Base-by-base conservation (phyloP, 2,113 vertebrate genomes). In the Sceloporus undulatus region DNA sequence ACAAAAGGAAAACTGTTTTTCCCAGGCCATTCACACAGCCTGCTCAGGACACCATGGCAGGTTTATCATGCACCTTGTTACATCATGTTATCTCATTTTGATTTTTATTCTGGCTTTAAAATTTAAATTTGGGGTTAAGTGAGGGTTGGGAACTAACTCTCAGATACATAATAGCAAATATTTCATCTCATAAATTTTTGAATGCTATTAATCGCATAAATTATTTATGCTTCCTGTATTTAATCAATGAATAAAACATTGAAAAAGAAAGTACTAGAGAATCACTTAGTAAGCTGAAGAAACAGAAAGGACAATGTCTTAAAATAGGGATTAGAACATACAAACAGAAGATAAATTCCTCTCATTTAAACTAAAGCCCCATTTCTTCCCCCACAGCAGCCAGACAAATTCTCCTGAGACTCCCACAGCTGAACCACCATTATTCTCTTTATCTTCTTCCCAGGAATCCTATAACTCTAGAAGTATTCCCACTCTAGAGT, bases 161-260 rank as follows among this genome's bases (percentile, higher is more conserved):
- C 59, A 62, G 21, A 13, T 89, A 56, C 52, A 86, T 90, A 85
- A 79, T 5, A 89, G 62, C 79, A 88, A 87, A 3, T n/a, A 79
- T 89, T 88, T 68, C 34, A 82, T 8, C 19, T 85, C 62, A 73
- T 90, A 19, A 82, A 88, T 89, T 84, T 94, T 94, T 87, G 59
- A 92, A 76, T 10, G 13, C 0, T 42, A 65, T 90, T 90, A 87
- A 76, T 81, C 92, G n/a, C 9, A 68, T 78, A 73, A 89, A 90
- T 66, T 2, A 77, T 54, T 89, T 81, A 48, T 84, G 78, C 82
- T 3, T 77, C 80, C 83, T 76, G 38, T 0, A 48, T 87, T 88
- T 80, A 68, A 78, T 89, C 89, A 92, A 87, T 93, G 85, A 89
- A 62, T 77, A 81, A 86, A 68, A 54, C 0, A 4, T 77, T 62